phyloP scores from a whole-genome alignment of 2,888 invertebrate genomes.

The Beris morrisii region DNA sequence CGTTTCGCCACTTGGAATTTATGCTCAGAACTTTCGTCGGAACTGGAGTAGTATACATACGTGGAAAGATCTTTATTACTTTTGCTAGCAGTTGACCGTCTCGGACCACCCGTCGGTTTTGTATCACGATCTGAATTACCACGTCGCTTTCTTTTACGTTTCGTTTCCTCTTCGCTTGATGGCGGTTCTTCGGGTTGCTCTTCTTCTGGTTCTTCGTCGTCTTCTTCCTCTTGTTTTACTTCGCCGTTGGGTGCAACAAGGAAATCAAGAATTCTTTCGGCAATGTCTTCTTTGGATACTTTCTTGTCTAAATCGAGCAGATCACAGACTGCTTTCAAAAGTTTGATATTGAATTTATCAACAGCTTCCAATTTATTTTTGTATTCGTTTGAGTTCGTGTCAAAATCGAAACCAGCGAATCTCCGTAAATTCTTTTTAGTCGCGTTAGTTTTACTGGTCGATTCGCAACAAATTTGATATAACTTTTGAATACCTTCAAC shows the following conservation, averaged over 20 bases:
- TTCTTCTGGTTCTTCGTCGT: slow-evolving; percentile 58
- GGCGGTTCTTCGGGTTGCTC: slow-evolving; percentile 55
- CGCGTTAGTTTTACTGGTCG: slow-evolving; percentile 53
- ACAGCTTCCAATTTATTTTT: slow-evolving; percentile 69
- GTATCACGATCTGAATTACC: slow-evolving; percentile 43
- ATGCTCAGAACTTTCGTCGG: slow-evolving; percentile 51
- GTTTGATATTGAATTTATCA: slow-evolving; percentile 66
- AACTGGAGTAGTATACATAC: slow-evolving; percentile 56
- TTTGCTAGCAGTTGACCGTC: slow-evolving; percentile 65
- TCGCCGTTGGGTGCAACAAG: slow-evolving; percentile 64
- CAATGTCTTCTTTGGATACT: slow-evolving; percentile 62
- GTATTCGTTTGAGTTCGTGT: slow-evolving; percentile 72
- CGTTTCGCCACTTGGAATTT: slow-evolving; percentile 48
- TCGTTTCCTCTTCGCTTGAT: slow-evolving; percentile 47
- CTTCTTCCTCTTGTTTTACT: slow-evolving; percentile 54
- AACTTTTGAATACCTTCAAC: slow-evolving; percentile 55
- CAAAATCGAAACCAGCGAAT: slow-evolving; percentile 81
- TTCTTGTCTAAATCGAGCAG: slow-evolving; percentile 72
- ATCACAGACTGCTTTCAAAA: slow-evolving; percentile 71
- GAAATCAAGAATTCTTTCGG: slow-evolving; percentile 63
- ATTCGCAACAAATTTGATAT: slow-evolving; percentile 54
- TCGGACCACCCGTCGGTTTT: slow-evolving; percentile 65
- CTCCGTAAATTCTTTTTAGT: slow-evolving; percentile 77
- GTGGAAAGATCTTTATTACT: slow-evolving; percentile 53
- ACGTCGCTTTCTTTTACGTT: slow-evolving; percentile 47